Evolutionary conservation across 2,113 vertebrate genomes (phyloP), one percentile per base, ranked within the genome.

Genomic region (Pseudorhombus dupliciocellatus): DNA sequence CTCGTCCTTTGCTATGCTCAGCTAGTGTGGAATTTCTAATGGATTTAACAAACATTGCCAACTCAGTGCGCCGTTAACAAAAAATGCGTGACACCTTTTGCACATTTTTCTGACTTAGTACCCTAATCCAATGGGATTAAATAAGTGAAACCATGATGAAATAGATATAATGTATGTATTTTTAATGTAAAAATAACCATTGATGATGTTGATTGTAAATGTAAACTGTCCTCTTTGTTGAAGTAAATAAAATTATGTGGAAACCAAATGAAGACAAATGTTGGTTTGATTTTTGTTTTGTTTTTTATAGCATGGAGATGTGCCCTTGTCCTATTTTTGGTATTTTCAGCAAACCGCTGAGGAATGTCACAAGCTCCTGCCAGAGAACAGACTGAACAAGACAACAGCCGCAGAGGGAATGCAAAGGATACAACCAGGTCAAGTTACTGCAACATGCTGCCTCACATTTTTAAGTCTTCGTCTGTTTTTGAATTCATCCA

Each of bases 311-410:
- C 31, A 34, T 10, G 5, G 11, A 52, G 75, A 30, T 25, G 37
- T 62, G 80, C 57, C 16, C 50, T 54, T 54, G 37, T 42, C 11
- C 67, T 60, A 5, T 69, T 57, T 74, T 46, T 66, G 70, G 77
- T 63, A 73, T 80, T 88, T 85, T 55, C 60, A 26, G 21, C 83
- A 69, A 65, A 73, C 63, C 61, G 37, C 34, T 77, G 89, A 75
- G 89, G 87, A 91, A 92, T 91, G 62, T 92, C 30, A 55, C 85
- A 51, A 2, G 68, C 40, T 63, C 8, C 57, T 56, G 85, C 56
- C 65, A 89, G 34, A 69, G 70, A 10, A 63, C 77, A 70, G 64
- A 20, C 44, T 14, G 58, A 67, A 50, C 20, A 15, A 76, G 46
- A 76, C 74, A 70, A 58, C 80, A 70, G 60, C 59, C 12, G 70